A percentile compares a stretch with the other conserved stretches of the same genome.
Conservation (phyloP, 1,140 invertebrate species). For the Asbolus verrucosus region DNA sequence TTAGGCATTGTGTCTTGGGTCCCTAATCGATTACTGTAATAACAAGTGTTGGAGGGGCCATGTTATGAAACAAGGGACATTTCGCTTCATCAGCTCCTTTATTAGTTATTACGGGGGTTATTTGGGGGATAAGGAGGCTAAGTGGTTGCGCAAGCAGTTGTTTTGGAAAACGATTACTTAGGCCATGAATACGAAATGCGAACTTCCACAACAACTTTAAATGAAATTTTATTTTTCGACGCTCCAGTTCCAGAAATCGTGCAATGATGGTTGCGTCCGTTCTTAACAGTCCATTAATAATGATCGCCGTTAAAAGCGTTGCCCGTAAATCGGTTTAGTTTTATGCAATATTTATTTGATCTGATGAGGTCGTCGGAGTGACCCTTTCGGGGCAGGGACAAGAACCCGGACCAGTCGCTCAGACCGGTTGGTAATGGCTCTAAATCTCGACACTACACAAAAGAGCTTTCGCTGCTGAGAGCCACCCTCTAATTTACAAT, state of each 20-base stretch:
- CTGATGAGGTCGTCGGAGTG: constrained; percentile 41
- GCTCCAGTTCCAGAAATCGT: no score
- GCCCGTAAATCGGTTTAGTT: constrained; percentile 54
- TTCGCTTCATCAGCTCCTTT: constrained; percentile 59
- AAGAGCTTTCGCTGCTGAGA: constrained; percentile 18
- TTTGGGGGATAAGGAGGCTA: constrained; percentile 49
- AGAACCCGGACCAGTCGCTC: no score
- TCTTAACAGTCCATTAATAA: constrained; percentile 55
- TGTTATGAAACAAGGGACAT: constrained; percentile 58
- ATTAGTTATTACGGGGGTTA: constrained; percentile 57
- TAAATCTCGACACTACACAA: constrained; percentile 7
- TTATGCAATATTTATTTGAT: constrained; percentile 51
- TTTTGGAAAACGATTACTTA: constrained; percentile 49
- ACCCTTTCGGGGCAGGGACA: constrained; percentile 45
- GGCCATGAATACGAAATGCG: constrained; percentile 54
- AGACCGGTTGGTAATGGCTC: no score
- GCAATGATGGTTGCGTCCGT: no score
- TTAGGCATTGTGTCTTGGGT: constrained; percentile 51
- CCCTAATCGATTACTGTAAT: constrained; percentile 54
- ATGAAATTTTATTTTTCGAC: no score
- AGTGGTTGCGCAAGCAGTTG: constrained; percentile 47
- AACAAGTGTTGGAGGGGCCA: constrained; percentile 53
- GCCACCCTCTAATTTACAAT: constrained; percentile 39
- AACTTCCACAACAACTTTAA: constrained; percentile 51
- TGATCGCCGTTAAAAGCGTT: constrained; percentile 52